Evolutionary conservation across 2,113 vertebrate species (phyloP), one percentile per base, ranked within the genome.

Genomic region (Urocitellus parryii): DNA sequence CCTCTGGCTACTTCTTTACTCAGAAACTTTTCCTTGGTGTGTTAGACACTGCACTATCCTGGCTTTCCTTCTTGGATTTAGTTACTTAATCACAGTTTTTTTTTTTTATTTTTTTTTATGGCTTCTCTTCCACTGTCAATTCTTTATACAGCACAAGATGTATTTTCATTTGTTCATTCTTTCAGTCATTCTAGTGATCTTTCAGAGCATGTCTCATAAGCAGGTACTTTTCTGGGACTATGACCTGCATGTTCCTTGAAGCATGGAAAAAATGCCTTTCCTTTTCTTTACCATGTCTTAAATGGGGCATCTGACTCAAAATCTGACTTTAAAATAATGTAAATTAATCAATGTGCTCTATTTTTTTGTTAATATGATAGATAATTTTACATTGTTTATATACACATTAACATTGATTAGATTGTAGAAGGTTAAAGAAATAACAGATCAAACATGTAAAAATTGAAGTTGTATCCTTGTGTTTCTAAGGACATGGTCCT

Each of bases 391-490:
- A 83, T 45, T 82, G 94, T 89, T 94, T 88, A 34, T 82, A 58
- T 92, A 14, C 6, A 87, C 4, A 61, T 70, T 96, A 90, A 51
- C 29, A 82, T 89, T 88, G 80, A 20, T n/a, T 68, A 65, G 53
- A 39, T 93, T 45, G 8, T 45, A 96, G 12, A 92, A 87, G 29
- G 16, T 73, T 85, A 39, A 88, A 93, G 79, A 93, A 88, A 93
- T 80, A 88, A 42, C 14, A 88, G 42, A n/a, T 25, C 12, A 34
- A 80, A 94, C 72, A 37, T 81, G 27, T 61, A 85, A 68, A 93
- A 88, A 81, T 80, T 67, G 53, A 88, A 89, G 8, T 53, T 80
- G 8, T 34, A 51, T 51, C 29, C 8, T 73, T 89, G 45, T 67
- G 45, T 27, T 91, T 93, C 8, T 67, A 93, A 77, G 39, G 37